Evolutionary conservation across 2,113 vertebrate species (phyloP).

Genomic region (Anguilla rostrata): DNA sequence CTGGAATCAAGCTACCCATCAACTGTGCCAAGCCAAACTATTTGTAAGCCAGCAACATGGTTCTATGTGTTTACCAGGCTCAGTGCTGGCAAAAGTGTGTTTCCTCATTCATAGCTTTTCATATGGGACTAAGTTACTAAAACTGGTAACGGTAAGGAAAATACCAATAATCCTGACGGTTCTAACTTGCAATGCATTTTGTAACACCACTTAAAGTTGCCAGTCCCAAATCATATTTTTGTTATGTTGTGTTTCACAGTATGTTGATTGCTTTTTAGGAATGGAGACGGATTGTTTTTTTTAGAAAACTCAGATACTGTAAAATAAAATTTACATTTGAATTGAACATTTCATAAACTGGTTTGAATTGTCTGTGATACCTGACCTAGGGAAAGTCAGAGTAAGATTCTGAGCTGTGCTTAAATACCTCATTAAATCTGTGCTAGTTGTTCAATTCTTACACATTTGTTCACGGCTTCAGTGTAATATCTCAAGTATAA

Average conservation of each 20-base stretch:
- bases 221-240: background rate
- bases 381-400: background rate
- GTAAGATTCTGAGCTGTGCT: background rate
- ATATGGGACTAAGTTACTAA: background rate
- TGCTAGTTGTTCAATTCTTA: too few relatives aligned
- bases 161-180: background rate
- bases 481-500: too few relatives aligned
- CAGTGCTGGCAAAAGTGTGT: background rate
- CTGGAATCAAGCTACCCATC: background rate
- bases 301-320: too few relatives aligned
- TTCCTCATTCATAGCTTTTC: background rate
- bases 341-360: too few relatives aligned
- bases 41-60: background rate
- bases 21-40: background rate
- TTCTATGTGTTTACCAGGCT: background rate
- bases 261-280: background rate
- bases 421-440: too few relatives aligned
- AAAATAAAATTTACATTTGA: too few relatives aligned
- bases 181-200: background rate
- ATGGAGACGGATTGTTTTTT: background rate
- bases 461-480: too few relatives aligned
- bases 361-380: too few relatives aligned
- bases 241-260: background rate
- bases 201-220: background rate
- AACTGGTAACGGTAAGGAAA: background rate